phyloP scores from a whole-genome alignment of 1,140 invertebrate genomes.

The Wiebesia pumilae region DNA sequence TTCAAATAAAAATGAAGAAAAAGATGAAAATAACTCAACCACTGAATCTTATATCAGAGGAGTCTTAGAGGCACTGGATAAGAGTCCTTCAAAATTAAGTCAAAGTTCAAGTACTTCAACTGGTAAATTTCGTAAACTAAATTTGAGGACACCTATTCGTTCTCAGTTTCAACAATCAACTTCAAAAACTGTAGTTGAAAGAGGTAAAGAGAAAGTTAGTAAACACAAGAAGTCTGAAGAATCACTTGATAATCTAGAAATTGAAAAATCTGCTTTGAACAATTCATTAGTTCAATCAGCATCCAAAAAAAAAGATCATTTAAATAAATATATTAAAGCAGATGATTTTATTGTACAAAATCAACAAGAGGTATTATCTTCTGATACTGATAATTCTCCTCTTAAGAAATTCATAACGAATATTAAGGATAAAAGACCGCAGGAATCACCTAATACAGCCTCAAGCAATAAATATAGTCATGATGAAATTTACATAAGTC shows the following conservation, averaged over 20 bases:
- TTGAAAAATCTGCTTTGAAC: background rate
- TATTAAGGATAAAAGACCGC: background rate
- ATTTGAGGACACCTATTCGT: conserved; percentile 28
- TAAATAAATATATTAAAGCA: background rate
- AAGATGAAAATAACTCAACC: background rate
- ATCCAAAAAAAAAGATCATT: background rate
- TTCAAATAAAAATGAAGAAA: conserved; percentile 17
- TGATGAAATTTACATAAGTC: background rate
- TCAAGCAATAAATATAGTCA: conserved; percentile 1
- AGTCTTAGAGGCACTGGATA: conserved; percentile 34
- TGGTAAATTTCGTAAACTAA: conserved; percentile 32
- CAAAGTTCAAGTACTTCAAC: conserved; percentile 26
- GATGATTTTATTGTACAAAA: background rate
- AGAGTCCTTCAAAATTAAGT: conserved; percentile 48
- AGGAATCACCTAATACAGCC: background rate
- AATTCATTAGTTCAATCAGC: background rate
- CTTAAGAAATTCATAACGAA: background rate
- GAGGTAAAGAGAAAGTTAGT: background rate
- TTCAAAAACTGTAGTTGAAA: conserved; percentile 8
- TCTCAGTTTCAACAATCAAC: conserved; percentile 10
- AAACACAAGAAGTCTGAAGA: background rate
- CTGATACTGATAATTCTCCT: background rate
- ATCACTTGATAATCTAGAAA: background rate
- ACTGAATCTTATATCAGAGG: conserved; percentile 24
- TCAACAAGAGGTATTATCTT: conserved; percentile 22